phyloP scores from a whole-genome alignment of 2,113 vertebrate species.

The Bufo bufo region DNA sequence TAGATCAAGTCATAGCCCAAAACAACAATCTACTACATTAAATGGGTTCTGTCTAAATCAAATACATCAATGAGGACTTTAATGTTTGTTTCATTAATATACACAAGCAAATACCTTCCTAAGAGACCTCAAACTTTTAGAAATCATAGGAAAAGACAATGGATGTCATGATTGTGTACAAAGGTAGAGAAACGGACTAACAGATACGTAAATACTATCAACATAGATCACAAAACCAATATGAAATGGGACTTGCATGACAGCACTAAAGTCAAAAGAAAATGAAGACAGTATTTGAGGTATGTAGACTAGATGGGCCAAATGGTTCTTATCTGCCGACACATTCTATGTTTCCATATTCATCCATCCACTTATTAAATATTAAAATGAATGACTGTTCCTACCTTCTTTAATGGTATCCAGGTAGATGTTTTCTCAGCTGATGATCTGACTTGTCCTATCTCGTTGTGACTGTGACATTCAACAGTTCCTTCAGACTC shows the following conservation, averaged over 20 bases:
- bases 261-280: too few species aligned
- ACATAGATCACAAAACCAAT: background rate
- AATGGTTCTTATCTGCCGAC: too few species aligned
- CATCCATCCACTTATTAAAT: background rate
- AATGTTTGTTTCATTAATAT: background rate
- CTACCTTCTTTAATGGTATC: slow-evolving; percentile 99
- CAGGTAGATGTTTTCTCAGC: slow-evolving; percentile 89
- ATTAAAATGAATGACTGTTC: slow-evolving; percentile 66
- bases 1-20: background rate
- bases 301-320: too few species aligned
- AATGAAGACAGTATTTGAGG: too few species aligned
- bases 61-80: background rate
- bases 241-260: background rate
- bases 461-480: slow-evolving; percentile 97
- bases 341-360: background rate
- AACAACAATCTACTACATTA: background rate
- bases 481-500: slow-evolving; percentile 95
- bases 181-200: background rate
- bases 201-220: background rate
- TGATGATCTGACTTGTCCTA: slow-evolving; percentile 90
- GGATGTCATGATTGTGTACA: background rate
- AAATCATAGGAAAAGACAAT: background rate
- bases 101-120: background rate
- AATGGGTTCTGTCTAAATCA: background rate
- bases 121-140: background rate